Conservation (phyloP, 2,888 invertebrate genomes). For the Atrina japonica region DNA sequence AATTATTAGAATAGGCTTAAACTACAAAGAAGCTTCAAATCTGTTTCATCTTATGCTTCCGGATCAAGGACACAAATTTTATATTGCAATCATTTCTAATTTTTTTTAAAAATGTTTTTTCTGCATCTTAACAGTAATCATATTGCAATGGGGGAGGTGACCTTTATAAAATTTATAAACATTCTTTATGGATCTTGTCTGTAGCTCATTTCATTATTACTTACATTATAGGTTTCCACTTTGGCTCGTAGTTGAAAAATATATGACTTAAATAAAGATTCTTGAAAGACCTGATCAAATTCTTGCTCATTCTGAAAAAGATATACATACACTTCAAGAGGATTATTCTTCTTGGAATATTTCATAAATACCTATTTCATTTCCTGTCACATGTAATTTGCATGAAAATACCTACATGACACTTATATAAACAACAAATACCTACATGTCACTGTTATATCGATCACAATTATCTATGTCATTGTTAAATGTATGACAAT, state of each 20-base stretch:
- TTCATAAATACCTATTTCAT: neutral
- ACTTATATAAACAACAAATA: no score
- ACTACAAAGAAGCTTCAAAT: no score
- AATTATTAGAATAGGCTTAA: no score
- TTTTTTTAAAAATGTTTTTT: constrained; percentile 3
- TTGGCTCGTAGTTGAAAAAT: constrained; percentile 93
- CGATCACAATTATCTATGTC: no score
- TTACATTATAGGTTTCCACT: constrained; percentile 94
- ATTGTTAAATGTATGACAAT: no score
- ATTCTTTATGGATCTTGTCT: neutral
- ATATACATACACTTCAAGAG: no score
- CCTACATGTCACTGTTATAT: no score
- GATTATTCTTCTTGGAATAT: neutral
- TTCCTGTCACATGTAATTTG: neutral
- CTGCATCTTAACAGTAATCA: neutral
- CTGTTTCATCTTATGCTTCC: no score
- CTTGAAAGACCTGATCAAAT: constrained; percentile 87
- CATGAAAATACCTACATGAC: neutral
- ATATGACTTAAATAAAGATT: constrained; percentile 89
- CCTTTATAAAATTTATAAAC: neutral
- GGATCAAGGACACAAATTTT: no score
- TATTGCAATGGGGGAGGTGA: neutral
- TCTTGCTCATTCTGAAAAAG: constrained; percentile 83
- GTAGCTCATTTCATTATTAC: constrained; percentile 74
- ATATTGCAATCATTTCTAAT: no score